A percentile compares a stretch with the other conserved stretches of the same genome.
Evolutionary conservation across 2,797 vertebrate genomes (phyloP).

Genomic region (Pseudomugil gertrudae): DNA sequence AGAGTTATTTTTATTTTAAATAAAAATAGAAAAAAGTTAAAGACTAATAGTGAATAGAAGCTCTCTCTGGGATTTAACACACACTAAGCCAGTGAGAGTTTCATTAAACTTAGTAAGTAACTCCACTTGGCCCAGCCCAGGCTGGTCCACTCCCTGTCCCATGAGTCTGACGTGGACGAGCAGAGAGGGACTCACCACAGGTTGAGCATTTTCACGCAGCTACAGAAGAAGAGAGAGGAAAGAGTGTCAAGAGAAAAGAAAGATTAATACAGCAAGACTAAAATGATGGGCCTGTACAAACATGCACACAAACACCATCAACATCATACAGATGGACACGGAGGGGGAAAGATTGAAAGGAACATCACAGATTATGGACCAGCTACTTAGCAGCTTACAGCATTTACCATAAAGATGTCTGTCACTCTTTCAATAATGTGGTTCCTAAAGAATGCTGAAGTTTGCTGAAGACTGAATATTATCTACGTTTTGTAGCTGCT

Average conservation of each 20-base stretch:
- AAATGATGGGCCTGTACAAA: constrained; percentile 80
- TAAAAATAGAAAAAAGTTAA: not conserved
- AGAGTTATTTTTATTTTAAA: not conserved
- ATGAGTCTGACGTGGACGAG: constrained; percentile 87
- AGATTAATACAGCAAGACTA: constrained; percentile 94
- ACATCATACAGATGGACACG: constrained; percentile 59
- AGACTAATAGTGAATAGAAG: not conserved
- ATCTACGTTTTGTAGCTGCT: not conserved
- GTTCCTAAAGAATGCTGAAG: no score
- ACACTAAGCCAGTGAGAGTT: constrained; percentile 46
- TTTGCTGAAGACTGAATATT: not conserved
- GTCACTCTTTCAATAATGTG: not conserved
- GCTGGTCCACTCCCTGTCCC: constrained; percentile 91
- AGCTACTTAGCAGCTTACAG: constrained; percentile 4
- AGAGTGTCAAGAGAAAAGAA: constrained; percentile 93
- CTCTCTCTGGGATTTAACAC: constrained; percentile 1
- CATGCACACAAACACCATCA: constrained; percentile 67
- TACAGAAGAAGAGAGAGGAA: constrained; percentile 88
- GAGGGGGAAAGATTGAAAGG: constrained; percentile 1
- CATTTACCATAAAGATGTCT: not conserved
- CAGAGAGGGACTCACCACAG: constrained; percentile 99
- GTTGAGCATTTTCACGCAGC: constrained; percentile 99
- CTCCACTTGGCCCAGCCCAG: constrained; percentile 81
- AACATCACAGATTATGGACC: constrained; percentile 1
- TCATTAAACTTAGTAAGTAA: constrained; percentile 23